These are phyloP conservation scores for Pomatorhinus ruficollis DNA, from an alignment of 2,113 vertebrate species.

Conservation along the genomic window DNA sequence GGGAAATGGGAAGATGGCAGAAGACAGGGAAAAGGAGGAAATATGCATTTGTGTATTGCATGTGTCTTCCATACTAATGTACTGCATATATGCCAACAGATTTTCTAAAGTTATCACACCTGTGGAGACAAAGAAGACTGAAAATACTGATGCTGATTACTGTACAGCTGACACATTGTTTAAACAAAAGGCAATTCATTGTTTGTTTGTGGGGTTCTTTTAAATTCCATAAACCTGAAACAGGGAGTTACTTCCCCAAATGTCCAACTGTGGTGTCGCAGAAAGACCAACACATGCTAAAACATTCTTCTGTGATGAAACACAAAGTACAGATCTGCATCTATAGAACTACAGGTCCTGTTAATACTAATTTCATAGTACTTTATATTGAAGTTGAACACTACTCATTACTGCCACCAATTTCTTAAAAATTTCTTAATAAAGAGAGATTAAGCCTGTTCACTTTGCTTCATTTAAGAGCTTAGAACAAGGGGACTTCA, in stretches of 20 bases:
- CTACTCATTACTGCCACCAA: neutral
- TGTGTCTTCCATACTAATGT: neutral
- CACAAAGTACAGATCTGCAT: neutral
- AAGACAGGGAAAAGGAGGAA: neutral
- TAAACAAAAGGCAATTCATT: neutral
- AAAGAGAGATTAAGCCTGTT: neutral
- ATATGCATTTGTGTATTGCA: neutral
- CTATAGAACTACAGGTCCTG: neutral
- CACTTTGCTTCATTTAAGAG: neutral
- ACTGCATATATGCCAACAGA: neutral
- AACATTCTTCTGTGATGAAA: neutral
- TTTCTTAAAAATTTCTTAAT: neutral
- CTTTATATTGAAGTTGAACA: neutral
- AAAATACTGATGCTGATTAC: neutral
- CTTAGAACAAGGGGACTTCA: neutral
- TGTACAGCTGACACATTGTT: neutral
- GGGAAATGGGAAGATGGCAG: neutral
- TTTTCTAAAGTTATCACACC: neutral
- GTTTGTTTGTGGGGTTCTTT: neutral
- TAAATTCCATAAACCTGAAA: neutral
- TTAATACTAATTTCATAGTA: neutral
- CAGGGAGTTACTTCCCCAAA: neutral
- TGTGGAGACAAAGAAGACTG: neutral
- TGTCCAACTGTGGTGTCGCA: neutral
- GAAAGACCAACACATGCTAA: neutral